Evolutionary conservation across 2,113 vertebrate genomes (phyloP).

Genomic region (Microcebus ravelobensis): DNA sequence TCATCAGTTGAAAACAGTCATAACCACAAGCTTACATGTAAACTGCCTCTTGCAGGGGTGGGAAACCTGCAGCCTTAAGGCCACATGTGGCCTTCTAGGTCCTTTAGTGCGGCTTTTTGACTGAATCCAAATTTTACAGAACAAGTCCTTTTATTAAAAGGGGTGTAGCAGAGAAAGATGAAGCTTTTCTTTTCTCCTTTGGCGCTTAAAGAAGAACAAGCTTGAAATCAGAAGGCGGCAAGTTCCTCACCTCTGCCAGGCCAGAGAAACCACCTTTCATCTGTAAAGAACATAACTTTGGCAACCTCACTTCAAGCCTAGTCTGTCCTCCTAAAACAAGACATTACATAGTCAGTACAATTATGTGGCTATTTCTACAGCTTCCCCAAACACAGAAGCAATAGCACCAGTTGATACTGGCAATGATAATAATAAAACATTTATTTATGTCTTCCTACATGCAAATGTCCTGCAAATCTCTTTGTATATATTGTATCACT

Average conservation of each 20-base stretch:
- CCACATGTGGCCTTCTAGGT: too few species aligned
- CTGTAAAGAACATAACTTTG: neutral
- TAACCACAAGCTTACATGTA: slow-evolving; percentile 47
- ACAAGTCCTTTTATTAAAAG: too few species aligned
- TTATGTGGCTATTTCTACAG: neutral
- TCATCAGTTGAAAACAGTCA: slow-evolving; percentile 68
- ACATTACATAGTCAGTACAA: neutral
- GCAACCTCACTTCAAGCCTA: neutral
- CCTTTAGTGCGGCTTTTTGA: too few species aligned
- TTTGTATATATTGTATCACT: neutral
- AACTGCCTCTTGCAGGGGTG: neutral
- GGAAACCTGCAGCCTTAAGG: too few species aligned
- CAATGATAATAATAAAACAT: neutral
- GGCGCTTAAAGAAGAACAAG: too few species aligned
- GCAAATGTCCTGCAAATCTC: neutral
- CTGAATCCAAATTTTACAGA: too few species aligned
- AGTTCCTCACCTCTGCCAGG: too few species aligned
- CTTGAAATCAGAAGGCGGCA: too few species aligned
- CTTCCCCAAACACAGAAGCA: neutral
- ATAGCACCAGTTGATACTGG: neutral
- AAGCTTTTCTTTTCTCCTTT: too few species aligned
- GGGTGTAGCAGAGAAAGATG: too few species aligned
- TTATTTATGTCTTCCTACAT: neutral
- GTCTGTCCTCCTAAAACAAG: neutral
- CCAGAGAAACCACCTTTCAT: neutral